These are phyloP conservation scores for Muntiacus muntjak DNA, from an alignment of 2,113 vertebrate species.

Conservation along the genomic window DNA sequence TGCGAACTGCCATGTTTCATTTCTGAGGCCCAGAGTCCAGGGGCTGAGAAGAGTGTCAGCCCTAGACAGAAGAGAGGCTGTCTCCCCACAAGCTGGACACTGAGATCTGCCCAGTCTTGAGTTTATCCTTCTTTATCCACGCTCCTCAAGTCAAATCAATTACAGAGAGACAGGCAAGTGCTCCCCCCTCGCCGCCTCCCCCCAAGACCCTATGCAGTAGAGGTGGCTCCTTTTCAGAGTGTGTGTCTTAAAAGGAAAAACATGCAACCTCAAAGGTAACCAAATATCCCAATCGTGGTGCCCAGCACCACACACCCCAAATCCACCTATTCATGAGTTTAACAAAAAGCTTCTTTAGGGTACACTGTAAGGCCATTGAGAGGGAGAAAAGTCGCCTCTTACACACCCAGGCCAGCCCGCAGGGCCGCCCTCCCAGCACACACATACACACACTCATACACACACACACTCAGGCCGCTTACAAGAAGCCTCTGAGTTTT, in stretches of 20 bases:
- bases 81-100: background rate
- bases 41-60: background rate
- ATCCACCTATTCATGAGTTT: slow-evolving; percentile 79
- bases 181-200: accelerated
- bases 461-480: slow-evolving; percentile 62
- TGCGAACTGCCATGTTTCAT: background rate
- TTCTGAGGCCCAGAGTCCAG: background rate
- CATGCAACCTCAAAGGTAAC: slow-evolving; percentile 62
- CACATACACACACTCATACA: slow-evolving; percentile 20
- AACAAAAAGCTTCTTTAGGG: slow-evolving; percentile 84
- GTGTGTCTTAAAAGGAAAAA: slow-evolving; percentile 58
- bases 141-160: background rate
- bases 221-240: slow-evolving; percentile 58
- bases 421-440: slow-evolving; percentile 52
- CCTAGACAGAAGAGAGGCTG: background rate
- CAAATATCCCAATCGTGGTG: slow-evolving; percentile 62
- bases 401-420: slow-evolving; percentile 76
- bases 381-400: slow-evolving; percentile 67
- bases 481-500: slow-evolving; percentile 85
- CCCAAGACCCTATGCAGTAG: background rate
- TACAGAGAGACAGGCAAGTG: background rate
- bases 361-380: slow-evolving; percentile 85
- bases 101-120: background rate
- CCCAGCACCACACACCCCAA: slow-evolving; percentile 66
- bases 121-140: background rate